phyloP scores from a whole-genome alignment of 2,888 invertebrate species.

The Stenodema calcarata region DNA sequence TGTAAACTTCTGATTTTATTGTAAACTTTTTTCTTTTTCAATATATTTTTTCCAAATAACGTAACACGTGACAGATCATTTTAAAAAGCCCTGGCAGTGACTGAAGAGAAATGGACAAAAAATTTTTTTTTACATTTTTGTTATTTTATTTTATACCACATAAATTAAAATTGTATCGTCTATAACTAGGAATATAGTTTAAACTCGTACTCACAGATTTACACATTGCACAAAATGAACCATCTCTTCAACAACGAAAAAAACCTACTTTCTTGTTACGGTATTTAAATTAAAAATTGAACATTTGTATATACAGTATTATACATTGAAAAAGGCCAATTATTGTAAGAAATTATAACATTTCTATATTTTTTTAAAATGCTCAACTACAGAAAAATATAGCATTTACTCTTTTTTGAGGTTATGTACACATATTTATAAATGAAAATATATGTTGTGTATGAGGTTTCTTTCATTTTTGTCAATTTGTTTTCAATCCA shows the following conservation, averaged over 20 bases:
- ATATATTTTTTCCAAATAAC: not conserved
- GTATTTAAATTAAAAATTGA: constrained; percentile 49
- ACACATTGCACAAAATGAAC: constrained; percentile 52
- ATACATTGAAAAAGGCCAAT: constrained; percentile 47
- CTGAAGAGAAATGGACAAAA: constrained; percentile 54
- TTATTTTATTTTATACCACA: constrained; percentile 8
- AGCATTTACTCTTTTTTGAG: constrained; percentile 56
- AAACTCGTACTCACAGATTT: constrained; percentile 48
- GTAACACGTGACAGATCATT: constrained; percentile 52
- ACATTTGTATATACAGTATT: constrained; percentile 49
- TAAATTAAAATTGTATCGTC: constrained; percentile 18
- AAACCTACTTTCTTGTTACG: not conserved
- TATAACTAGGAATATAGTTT: constrained; percentile 24
- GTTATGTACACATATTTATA: constrained; percentile 54
- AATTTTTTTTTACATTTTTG: not conserved
- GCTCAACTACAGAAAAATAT: constrained; percentile 52
- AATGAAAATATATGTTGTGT: constrained; percentile 54
- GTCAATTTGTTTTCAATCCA: not conserved
- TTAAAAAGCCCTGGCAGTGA: constrained; percentile 54
- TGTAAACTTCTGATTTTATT: not conserved
- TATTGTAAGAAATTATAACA: constrained; percentile 38
- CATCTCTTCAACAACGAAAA: not conserved
- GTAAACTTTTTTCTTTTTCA: not conserved
- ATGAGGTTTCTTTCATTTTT: not conserved
- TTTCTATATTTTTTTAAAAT: constrained; percentile 25